A percentile compares a stretch with the other conserved stretches of the same genome.
phyloP scores from a whole-genome alignment of 2,888 invertebrate species.

The Hemicrepidius hirtus region DNA sequence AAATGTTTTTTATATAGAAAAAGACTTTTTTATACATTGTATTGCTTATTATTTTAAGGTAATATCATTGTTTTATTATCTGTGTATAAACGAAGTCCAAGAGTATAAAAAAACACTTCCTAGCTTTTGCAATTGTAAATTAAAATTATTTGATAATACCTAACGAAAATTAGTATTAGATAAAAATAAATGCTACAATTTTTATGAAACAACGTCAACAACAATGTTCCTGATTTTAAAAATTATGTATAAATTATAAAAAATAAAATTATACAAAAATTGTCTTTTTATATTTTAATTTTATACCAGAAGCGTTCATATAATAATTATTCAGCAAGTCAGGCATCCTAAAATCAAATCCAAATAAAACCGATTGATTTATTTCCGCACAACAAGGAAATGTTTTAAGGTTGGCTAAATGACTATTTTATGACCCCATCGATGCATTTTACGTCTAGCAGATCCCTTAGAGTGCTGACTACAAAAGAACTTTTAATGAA shows the following conservation, averaged over 20 bases:
- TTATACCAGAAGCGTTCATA: neutral
- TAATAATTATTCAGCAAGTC: neutral
- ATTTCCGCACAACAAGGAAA: conserved; percentile 2
- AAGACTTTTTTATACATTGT: conserved; percentile 37
- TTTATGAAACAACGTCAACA: conserved; percentile 54
- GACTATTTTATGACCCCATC: conserved; percentile 11
- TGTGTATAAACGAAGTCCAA: conserved; percentile 47
- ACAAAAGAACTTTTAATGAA: conserved; percentile 16
- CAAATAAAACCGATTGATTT: conserved; percentile 5
- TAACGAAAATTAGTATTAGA: conserved; percentile 50
- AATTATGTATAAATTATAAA: conserved; percentile 54
- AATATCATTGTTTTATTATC: conserved; percentile 42
- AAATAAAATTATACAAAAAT: conserved; percentile 52
- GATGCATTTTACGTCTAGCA: conserved; percentile 15
- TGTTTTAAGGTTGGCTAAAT: conserved; percentile 3
- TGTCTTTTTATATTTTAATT: neutral
- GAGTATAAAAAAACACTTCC: conserved; percentile 47
- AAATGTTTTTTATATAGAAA: conserved; percentile 21
- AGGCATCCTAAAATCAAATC: neutral
- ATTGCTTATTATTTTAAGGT: conserved; percentile 29
- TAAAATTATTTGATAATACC: conserved; percentile 53
- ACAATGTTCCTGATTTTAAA: conserved; percentile 55
- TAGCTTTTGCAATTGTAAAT: conserved; percentile 55
- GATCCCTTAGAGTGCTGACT: conserved; percentile 20
- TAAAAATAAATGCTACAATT: conserved; percentile 54